phyloP scores from a whole-genome alignment of 2,888 invertebrate genomes.

The Heterodera filipjevi region DNA sequence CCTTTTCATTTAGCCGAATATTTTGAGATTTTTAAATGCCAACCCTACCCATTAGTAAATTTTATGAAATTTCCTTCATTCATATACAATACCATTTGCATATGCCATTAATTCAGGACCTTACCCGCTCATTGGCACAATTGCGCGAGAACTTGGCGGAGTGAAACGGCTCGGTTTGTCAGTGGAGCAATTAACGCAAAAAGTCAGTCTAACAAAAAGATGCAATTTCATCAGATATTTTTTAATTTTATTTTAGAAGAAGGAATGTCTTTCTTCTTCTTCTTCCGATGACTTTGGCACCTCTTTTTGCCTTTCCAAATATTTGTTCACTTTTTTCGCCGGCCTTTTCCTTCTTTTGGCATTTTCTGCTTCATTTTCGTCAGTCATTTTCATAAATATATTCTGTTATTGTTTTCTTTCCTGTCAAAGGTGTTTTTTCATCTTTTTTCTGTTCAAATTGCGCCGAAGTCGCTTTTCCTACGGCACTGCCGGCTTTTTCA shows the following conservation, averaged over 20 bases:
- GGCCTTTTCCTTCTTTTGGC: background rate
- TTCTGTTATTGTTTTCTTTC: background rate
- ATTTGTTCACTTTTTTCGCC: background rate
- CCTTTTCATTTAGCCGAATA: too few relatives aligned
- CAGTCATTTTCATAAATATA: background rate
- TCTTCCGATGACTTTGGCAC: background rate
- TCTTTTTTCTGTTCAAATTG: background rate
- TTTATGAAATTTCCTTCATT: slow-evolving; percentile 1
- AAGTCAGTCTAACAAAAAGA: background rate
- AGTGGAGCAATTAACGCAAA: background rate
- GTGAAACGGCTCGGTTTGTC: slow-evolving; percentile 29
- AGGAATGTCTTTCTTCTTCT: background rate
- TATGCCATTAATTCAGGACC: slow-evolving; percentile 51
- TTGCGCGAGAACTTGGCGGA: slow-evolving; percentile 57
- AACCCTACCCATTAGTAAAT: too few relatives aligned
- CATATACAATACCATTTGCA: slow-evolving; percentile 44
- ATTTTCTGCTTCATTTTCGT: background rate
- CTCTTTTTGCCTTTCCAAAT: background rate
- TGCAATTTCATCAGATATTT: background rate
- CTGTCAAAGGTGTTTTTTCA: background rate
- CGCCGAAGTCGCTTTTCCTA: slow-evolving; percentile 8
- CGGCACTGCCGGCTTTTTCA: background rate
- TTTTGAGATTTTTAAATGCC: too few relatives aligned
- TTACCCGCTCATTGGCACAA: slow-evolving; percentile 60
- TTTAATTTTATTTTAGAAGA: background rate